Evolutionary conservation across 1,140 invertebrate species (phyloP).

Genomic region (Drosophila bocki): DNA sequence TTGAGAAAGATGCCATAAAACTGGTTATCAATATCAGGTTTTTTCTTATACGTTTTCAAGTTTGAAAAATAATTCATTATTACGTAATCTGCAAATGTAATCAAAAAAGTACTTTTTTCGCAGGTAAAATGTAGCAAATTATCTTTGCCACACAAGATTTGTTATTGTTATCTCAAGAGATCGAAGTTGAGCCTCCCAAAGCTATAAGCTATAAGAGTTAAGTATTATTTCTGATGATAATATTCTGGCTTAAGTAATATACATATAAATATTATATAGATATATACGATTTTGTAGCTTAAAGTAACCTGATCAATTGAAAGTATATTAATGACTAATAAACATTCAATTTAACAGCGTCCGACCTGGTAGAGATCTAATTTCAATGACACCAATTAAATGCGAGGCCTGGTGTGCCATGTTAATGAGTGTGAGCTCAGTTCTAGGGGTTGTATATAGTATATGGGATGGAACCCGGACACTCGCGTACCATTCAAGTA

Average conservation of each 20-base stretch:
- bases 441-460: background rate
- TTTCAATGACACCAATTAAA: constrained; percentile 23
- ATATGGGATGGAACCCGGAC: constrained; percentile 22
- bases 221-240: no score
- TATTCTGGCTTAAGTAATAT: no score
- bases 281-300: no score
- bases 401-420: constrained; percentile 1
- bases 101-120: background rate
- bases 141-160: no score
- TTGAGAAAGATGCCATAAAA: constrained; percentile 1
- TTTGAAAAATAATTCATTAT: background rate
- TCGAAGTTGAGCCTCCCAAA: no score
- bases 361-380: constrained; percentile 11
- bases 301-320: background rate
- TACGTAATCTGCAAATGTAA: background rate
- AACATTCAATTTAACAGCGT: background rate
- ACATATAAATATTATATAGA: no score
- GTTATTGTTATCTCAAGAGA: no score
- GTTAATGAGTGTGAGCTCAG: constrained; percentile 7
- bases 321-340: background rate
- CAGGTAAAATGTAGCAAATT: no score
- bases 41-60: background rate
- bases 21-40: background rate
- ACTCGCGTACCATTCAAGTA: constrained; percentile 7
- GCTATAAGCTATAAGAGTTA: no score